Conservation (phyloP, 1,140 invertebrate genomes). For the Cephus cinctus region DNA sequence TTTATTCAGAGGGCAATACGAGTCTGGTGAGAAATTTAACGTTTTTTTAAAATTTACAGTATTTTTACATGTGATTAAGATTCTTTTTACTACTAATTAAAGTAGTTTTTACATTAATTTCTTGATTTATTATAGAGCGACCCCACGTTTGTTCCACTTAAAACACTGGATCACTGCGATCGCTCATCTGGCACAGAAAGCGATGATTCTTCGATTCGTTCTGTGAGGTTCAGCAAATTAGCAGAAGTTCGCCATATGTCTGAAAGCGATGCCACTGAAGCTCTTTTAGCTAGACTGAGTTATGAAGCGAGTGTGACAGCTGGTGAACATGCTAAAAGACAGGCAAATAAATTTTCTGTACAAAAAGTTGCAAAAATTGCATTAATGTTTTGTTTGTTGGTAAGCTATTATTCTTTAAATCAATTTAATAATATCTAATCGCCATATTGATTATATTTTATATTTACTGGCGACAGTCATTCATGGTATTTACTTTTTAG, state of each 20-base stretch:
- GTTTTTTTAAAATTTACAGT: slow-evolving; percentile 13
- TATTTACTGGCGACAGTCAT: too few species aligned
- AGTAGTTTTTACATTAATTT: slow-evolving; percentile 6
- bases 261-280: slow-evolving; percentile 80
- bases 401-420: slow-evolving; percentile 52
- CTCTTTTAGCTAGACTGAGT: slow-evolving; percentile 78
- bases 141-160: slow-evolving; percentile 80
- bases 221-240: slow-evolving; percentile 81
- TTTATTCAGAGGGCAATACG: slow-evolving; percentile 61
- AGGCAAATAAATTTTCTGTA: slow-evolving; percentile 69
- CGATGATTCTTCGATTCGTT: slow-evolving; percentile 75
- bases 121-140: slow-evolving; percentile 65
- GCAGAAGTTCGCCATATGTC: slow-evolving; percentile 83
- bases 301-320: slow-evolving; percentile 78
- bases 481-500: slow-evolving; percentile 62
- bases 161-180: slow-evolving; percentile 66
- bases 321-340: slow-evolving; percentile 65
- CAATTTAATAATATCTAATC: too few species aligned
- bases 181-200: slow-evolving; percentile 77
- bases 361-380: slow-evolving; percentile 73
- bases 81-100: neutral
- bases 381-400: slow-evolving; percentile 76
- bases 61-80: neutral
- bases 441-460: too few species aligned
- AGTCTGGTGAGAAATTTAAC: slow-evolving; percentile 53